Evolutionary conservation across 2,113 vertebrate genomes (phyloP), one percentile per base, ranked within the genome.

Genomic region (Oryctolagus cuniculus): DNA sequence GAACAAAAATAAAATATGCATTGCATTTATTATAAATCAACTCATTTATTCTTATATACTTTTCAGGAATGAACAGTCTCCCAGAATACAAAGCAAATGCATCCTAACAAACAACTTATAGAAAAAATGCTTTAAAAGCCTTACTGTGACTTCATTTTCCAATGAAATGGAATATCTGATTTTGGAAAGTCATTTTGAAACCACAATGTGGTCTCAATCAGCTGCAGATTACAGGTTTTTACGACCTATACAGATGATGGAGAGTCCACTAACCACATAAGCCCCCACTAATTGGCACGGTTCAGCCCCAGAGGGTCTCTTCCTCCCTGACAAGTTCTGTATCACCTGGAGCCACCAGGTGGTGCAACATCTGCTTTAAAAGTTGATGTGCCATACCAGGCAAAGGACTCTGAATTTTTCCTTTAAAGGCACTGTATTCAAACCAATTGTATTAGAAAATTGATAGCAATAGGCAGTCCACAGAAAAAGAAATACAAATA

Each of bases 31-130:
- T 87, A 95, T 87, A 96, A 98, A 88, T 93, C 82, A 89, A 1
- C 24, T 83, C 83, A 91, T 94, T 85, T 96, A 90, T 96, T 98
- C 97, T 97, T 93, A 83, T 74, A 86, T 13, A 17, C 36, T 27
- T 93, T 97, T 94, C 90, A 85, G 36, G 44, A 93, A 90, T 38
- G n/a, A 91, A 77, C 94, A 66, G 0, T 89, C 24, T 67, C 61
- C 19, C 87, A 36, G 69, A 75, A 87, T 55, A 70, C 61, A 95
- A 89, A 7, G 5, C 44, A 86, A 85, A 90, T 10, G 75, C 36
- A 79, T 12, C 29, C 64, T 58, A 89, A 44, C 36, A 87, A 86
- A 83, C 58, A 95, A 94, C 81, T 70, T 70, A 81, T 69, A 69
- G 34, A 58, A 53, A 95, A 93, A 79, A 79, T 96, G 84, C 81